These are phyloP conservation scores for Acrocyrtus sp. DNA, from an alignment of 2,888 invertebrate genomes.

Conservation along the genomic window DNA sequence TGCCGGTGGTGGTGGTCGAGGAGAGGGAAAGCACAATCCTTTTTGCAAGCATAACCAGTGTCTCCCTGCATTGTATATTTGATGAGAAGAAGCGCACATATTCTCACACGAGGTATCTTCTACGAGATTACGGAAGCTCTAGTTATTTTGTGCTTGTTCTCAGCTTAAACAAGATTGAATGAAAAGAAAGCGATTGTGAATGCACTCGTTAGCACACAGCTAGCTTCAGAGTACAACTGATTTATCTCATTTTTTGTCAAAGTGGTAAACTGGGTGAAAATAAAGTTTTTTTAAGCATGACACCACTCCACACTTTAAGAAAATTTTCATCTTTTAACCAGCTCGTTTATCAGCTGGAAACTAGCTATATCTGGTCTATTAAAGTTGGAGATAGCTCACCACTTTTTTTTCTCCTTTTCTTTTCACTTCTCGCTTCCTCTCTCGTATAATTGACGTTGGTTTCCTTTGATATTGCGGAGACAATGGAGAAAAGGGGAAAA, in stretches of 20 bases:
- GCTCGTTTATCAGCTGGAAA: slow-evolving; percentile 36
- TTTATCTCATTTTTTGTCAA: no score
- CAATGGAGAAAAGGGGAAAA: neutral
- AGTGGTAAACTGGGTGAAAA: no score
- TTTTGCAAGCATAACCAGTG: slow-evolving; percentile 7
- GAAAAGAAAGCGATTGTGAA: slow-evolving; percentile 22
- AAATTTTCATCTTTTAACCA: slow-evolving; percentile 35
- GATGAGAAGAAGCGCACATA: slow-evolving; percentile 9
- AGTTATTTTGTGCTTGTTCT: slow-evolving; percentile 25
- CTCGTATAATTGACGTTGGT: no score
- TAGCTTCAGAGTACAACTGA: no score
- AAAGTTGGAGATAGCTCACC: no score
- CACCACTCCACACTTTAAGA: slow-evolving; percentile 29
- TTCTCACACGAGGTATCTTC: slow-evolving; percentile 24
- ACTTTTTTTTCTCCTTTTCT: no score
- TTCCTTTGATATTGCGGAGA: no score
- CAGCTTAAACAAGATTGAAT: slow-evolving; percentile 39
- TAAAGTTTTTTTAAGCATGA: slow-evolving; percentile 26
- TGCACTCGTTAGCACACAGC: neutral
- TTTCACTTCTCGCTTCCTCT: no score
- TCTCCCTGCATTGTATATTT: slow-evolving; percentile 12
- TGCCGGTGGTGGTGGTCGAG: slow-evolving; percentile 2
- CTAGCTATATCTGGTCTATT: no score
- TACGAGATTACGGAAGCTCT: slow-evolving; percentile 31
- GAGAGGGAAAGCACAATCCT: neutral